Evolutionary conservation across 2,888 invertebrate genomes (phyloP), one percentile per base, ranked within the genome.

Genomic region (Sclerodermus sp.): DNA sequence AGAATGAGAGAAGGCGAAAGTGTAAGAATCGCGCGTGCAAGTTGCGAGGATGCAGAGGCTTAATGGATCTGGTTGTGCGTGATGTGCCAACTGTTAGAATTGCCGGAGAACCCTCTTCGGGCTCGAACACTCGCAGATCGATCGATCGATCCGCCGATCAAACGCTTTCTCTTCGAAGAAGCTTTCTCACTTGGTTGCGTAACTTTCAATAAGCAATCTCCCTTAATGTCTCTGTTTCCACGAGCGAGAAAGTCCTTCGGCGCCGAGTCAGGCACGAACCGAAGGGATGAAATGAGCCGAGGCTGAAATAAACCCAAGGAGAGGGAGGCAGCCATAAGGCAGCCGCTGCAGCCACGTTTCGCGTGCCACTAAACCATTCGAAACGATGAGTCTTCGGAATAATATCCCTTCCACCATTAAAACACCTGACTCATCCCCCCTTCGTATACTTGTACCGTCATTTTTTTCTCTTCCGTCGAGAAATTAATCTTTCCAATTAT

Each of bases 351-450:
- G 50, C 48, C 49, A 47, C 36, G 59, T 60, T 62, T 71, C 64
- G 69, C 73, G 70, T 72, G 71, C 58, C 59, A 29, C 49, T 43
- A 45, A 47, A 55, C 63, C 64, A 61, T 71, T 72, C 55, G 53
- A 49, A 46, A 55, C 62, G 56, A 65, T 66, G 64, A 66, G 62
- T 62, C 67, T 68, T 40, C 64, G 53, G 60, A 67, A 68, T 64
- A 55, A 57, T 58, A 53, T 45, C 42, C 47, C 40, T 45, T 49
- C n/a, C n/a, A n/a, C n/a, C n/a, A n/a, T n/a, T n/a, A n/a, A n/a
- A n/a, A n/a, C n/a, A n/a, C n/a, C n/a, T n/a, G n/a, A n/a, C n/a
- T n/a, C n/a, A n/a, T 49, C 39, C 41, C 45, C 48, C 39, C 47
- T 36, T 36, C 34, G 40, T 36, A 51, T 5, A 23, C 23, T 8